These are phyloP conservation scores for Dilophus febrilis DNA, from an alignment of 2,888 invertebrate species.

Conservation along the genomic window DNA sequence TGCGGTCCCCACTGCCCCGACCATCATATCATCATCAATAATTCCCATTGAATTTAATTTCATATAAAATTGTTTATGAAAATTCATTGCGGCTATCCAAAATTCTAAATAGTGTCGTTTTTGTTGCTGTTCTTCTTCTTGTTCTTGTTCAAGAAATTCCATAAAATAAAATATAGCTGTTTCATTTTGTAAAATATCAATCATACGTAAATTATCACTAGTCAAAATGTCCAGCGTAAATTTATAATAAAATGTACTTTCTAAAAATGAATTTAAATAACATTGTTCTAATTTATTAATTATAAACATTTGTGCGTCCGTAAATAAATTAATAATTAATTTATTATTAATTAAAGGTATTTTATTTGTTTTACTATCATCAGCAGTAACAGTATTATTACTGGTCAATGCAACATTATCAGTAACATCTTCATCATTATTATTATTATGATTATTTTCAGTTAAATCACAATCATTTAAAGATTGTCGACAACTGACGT, in stretches of 20 bases:
- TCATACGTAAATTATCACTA: conserved; percentile 56
- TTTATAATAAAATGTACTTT: conserved; percentile 76
- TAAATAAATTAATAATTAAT: conserved; percentile 39
- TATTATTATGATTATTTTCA: neutral
- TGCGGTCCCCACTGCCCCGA: too few relatives aligned
- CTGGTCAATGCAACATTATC: neutral
- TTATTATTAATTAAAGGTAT: neutral
- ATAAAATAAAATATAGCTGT: conserved; percentile 85
- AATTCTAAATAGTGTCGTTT: conserved; percentile 70
- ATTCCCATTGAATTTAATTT: conserved; percentile 33
- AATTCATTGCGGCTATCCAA: conserved; percentile 77
- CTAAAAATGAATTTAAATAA: conserved; percentile 64
- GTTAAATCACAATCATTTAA: too few relatives aligned
- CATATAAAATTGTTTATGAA: conserved; percentile 40
- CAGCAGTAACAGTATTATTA: neutral
- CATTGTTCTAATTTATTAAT: conserved; percentile 50
- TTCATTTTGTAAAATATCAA: conserved; percentile 83
- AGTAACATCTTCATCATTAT: neutral
- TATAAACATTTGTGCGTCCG: conserved; percentile 51
- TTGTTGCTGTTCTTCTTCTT: conserved; percentile 46
- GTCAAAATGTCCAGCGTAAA: conserved; percentile 86
- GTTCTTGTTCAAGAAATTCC: conserved; percentile 75
- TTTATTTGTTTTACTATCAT: neutral
- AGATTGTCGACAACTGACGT: too few relatives aligned
- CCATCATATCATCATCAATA: too few relatives aligned